These are phyloP conservation scores for Operophtera brumata DNA, from an alignment of 2,888 invertebrate species.

Conservation along the genomic window DNA sequence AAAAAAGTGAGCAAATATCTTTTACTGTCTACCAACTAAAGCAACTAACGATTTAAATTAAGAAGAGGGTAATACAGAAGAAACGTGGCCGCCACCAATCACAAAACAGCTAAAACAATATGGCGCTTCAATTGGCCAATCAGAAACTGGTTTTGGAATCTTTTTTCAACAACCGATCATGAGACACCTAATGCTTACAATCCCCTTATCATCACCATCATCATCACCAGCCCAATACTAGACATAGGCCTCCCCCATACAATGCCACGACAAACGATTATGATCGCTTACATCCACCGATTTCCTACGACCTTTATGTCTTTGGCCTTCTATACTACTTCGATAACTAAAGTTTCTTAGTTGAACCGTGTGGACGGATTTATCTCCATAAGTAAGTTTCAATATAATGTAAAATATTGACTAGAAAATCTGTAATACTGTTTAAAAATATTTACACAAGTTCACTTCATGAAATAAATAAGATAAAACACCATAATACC, in stretches of 20 bases:
- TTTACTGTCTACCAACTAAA: not conserved
- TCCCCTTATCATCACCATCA: too few relatives aligned
- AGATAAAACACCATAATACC: not conserved
- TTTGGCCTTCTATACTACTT: too few relatives aligned
- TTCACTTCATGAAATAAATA: not conserved
- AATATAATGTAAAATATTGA: constrained; percentile 9
- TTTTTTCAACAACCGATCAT: not conserved
- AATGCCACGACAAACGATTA: too few relatives aligned
- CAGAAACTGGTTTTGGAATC: not conserved
- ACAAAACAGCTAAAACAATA: constrained; percentile 3
- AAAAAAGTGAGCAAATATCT: constrained; percentile 15
- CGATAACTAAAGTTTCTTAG: too few relatives aligned
- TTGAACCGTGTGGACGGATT: not conserved
- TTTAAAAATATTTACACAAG: constrained; percentile 16
- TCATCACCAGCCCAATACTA: too few relatives aligned
- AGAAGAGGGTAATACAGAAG: not conserved
- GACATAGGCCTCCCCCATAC: too few relatives aligned
- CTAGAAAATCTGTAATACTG: constrained; percentile 11
- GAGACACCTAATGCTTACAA: too few relatives aligned
- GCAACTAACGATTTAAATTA: not conserved
- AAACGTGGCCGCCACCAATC: not conserved
- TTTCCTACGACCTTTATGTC: too few relatives aligned
- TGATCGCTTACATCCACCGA: too few relatives aligned
- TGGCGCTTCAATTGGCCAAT: constrained; percentile 3
- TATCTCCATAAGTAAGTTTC: not conserved